These are phyloP conservation scores for Limnephilus rhombicus DNA, from an alignment of 2,888 invertebrate genomes.

Conservation along the genomic window DNA sequence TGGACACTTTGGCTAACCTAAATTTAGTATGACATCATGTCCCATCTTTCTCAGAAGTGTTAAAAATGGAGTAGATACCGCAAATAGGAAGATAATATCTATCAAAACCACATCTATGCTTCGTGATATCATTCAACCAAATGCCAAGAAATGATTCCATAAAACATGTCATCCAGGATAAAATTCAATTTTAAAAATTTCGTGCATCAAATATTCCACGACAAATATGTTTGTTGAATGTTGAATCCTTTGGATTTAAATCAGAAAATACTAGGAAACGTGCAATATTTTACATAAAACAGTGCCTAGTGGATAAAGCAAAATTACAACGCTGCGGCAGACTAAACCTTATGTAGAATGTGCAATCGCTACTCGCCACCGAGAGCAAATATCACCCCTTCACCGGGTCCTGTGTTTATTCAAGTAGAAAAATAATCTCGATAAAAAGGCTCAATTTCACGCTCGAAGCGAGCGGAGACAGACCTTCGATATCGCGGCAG, in stretches of 20 bases:
- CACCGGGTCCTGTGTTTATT: constrained; percentile 47
- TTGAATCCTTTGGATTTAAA: neutral
- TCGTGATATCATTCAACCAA: neutral
- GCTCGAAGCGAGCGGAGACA: constrained; percentile 37
- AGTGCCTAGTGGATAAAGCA: neutral
- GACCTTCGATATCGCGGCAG: constrained; percentile 2
- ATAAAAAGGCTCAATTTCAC: constrained; percentile 53
- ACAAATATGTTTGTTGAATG: neutral
- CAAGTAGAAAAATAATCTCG: constrained; percentile 50
- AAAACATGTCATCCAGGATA: neutral
- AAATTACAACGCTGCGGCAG: neutral
- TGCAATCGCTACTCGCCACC: neutral
- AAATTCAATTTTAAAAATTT: neutral
- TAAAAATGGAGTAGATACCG: neutral
- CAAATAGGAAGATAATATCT: neutral
- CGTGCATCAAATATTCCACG: neutral
- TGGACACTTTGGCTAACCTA: neutral
- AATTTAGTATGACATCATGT: neutral
- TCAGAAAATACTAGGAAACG: neutral
- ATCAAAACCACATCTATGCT: neutral
- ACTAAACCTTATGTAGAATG: neutral
- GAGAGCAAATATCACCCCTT: neutral
- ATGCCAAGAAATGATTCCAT: neutral
- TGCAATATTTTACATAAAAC: neutral
- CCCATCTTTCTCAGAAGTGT: neutral